Evolutionary conservation across 1,140 invertebrate genomes (phyloP), one percentile per base, ranked within the genome.

Genomic region (Sarcophaga bullata): DNA sequence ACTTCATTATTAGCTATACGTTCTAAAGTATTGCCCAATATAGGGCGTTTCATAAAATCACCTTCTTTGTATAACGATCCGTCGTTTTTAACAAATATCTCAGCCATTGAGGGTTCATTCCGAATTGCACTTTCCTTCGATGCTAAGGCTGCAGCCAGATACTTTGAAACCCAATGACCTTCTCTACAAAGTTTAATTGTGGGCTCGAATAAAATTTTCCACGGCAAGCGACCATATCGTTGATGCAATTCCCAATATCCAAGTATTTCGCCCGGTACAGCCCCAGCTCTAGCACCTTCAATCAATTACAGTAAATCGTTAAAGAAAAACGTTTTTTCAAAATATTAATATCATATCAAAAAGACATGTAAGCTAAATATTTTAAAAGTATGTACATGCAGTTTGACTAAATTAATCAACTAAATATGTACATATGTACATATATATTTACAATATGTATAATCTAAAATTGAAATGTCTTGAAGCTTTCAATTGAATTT

Each of bases 191-290:
- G 86, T 81, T 94, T 91, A 19, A 96, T 96, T 0, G 96, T 92
- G 0, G 97, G 96, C 84, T 93, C 85, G 82, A 99, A 94, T 4
- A 99, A 90, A 0, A 95, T 93, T 54, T 90, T 91, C 98, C 98
- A 99, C 0, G 93, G 91, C n/a, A 98, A 88, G 81, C 92, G 93
- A 0, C 97, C 94, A 85, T 95, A 98, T 86, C 91, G 92, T 78
- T 94, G 89, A 89, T 98, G 94, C 6, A 96, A 93, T 81, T 94
- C 93, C 93, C 95, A 95, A 88, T 97, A 98, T 3, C 98, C 98
- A 83, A 92, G 91, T 0, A 99, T 87, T 90, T 99, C 98, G 8
- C 97, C 98, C 0, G 98, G 98, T 9, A 99, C 95, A 0, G 94
- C 98, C 4, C 97, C 93, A 0, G 98, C 92, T 82, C 94, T 86